A percentile compares a stretch with the other conserved stretches of the same genome.
Evolutionary conservation across 1,140 invertebrate genomes (phyloP).

Genomic region (Magallana ariakensis): DNA sequence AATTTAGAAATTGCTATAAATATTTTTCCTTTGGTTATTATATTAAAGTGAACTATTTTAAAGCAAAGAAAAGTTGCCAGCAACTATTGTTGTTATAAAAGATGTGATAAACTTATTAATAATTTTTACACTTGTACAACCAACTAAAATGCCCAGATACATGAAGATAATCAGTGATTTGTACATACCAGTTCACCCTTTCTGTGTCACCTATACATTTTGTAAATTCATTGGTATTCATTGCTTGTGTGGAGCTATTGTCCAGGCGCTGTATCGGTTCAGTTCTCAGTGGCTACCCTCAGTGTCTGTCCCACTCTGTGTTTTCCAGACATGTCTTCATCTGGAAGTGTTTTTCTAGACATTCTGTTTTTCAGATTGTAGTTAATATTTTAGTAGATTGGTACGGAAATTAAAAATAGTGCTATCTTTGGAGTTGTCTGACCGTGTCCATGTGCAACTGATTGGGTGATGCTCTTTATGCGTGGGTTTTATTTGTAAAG

Average conservation of each 20-base stretch:
- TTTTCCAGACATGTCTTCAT: background rate
- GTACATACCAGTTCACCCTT: background rate
- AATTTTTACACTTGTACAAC: too few relatives aligned
- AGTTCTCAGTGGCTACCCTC: background rate
- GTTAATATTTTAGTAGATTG: background rate
- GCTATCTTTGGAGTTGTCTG: background rate
- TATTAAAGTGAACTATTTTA: too few relatives aligned
- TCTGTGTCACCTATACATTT: background rate
- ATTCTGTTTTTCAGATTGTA: background rate
- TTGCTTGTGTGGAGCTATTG: background rate
- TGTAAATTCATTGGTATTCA: conserved; percentile 12
- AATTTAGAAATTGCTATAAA: too few relatives aligned
- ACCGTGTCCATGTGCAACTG: background rate
- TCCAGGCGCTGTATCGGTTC: background rate
- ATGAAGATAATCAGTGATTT: background rate
- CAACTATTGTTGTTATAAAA: too few relatives aligned
- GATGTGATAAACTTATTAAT: too few relatives aligned
- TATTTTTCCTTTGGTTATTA: too few relatives aligned
- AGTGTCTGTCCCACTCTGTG: background rate
- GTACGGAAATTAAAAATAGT: background rate
- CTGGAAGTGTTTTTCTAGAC: background rate
- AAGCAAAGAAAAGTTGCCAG: too few relatives aligned
- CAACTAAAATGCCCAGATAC: background rate
- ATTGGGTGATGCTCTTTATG: background rate
- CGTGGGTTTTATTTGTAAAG: background rate